Percentiles rank a stretch among this genome's conserved stretches.
Conservation (phyloP, 2,113 vertebrate genomes). For the Sinocyclocheilus grahami region DNA sequence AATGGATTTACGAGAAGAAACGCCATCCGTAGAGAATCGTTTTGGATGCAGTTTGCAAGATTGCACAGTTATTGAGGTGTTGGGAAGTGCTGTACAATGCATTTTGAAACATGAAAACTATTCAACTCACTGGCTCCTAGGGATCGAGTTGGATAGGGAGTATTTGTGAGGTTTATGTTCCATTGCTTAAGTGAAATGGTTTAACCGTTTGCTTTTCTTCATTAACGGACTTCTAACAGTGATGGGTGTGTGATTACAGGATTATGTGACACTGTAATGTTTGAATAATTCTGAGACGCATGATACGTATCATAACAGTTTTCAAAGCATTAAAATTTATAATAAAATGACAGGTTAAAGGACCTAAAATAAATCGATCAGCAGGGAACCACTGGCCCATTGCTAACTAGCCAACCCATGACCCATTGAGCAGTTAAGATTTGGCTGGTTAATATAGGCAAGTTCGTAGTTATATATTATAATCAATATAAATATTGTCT, state of each 20-base stretch:
- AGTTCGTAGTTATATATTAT: background rate
- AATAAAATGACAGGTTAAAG: background rate
- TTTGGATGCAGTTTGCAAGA: slow-evolving; percentile 47
- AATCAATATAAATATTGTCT: background rate
- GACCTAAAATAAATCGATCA: background rate
- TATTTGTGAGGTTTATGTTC: slow-evolving; percentile 15
- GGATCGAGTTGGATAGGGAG: background rate
- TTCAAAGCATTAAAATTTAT: background rate
- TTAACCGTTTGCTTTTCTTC: background rate
- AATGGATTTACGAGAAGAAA: slow-evolving; percentile 36
- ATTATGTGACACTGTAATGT: background rate
- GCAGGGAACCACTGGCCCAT: background rate
- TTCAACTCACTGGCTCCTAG: background rate
- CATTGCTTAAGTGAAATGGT: slow-evolving; percentile 22
- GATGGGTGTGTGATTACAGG: background rate
- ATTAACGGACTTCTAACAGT: slow-evolving; percentile 9
- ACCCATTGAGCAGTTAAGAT: background rate
- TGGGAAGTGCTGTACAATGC: slow-evolving; percentile 20
- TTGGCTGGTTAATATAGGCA: background rate
- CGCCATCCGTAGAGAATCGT: slow-evolving; percentile 22
- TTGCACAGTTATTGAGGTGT: slow-evolving; percentile 27
- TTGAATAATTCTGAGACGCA: background rate
- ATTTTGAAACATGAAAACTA: slow-evolving; percentile 38
- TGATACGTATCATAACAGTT: background rate
- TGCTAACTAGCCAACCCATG: background rate